Percentiles rank a stretch among this genome's conserved stretches.
Conservation (phyloP, 1,140 invertebrate genomes). For the Pachypeltis micranthus region DNA sequence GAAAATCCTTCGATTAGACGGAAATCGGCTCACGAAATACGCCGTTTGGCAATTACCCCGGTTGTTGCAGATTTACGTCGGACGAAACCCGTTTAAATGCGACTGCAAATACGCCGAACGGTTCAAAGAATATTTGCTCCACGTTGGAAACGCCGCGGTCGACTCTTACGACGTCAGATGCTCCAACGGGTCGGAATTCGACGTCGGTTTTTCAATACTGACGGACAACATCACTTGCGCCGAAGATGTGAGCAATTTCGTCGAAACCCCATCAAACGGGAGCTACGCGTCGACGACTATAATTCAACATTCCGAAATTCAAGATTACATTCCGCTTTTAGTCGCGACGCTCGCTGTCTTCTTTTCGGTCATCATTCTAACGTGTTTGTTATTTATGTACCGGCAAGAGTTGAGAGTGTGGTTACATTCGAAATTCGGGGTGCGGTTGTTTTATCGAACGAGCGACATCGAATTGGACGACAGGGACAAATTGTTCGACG, state of each 20-base stretch:
- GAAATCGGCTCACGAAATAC: conserved; percentile 60
- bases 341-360: conserved; percentile 58
- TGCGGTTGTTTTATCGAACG: conserved; percentile 62
- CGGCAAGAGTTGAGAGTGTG: conserved; percentile 78
- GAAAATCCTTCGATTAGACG: conserved; percentile 57
- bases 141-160: conserved; percentile 44
- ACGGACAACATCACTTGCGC: conserved; percentile 30
- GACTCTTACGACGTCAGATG: conserved; percentile 51
- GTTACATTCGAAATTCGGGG: conserved; percentile 78
- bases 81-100: conserved; percentile 77
- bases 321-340: conserved; percentile 67
- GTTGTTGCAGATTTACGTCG: conserved; percentile 54
- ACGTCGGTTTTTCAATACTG: conserved; percentile 42
- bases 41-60: conserved; percentile 60
- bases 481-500: conserved; percentile 81
- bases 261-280: conserved; percentile 44
- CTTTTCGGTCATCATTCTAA: conserved; percentile 54
- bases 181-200: conserved; percentile 48
- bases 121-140: conserved; percentile 64
- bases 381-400: conserved; percentile 64
- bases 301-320: conserved; percentile 53
- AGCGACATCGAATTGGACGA: conserved; percentile 63
- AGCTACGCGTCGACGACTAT: conserved; percentile 58
- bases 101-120: conserved; percentile 70
- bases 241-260: conserved; percentile 31